A percentile compares a stretch with the other conserved stretches of the same genome.
Conservation (phyloP, 2,888 invertebrate species). For the Pseudoips prasinana region DNA sequence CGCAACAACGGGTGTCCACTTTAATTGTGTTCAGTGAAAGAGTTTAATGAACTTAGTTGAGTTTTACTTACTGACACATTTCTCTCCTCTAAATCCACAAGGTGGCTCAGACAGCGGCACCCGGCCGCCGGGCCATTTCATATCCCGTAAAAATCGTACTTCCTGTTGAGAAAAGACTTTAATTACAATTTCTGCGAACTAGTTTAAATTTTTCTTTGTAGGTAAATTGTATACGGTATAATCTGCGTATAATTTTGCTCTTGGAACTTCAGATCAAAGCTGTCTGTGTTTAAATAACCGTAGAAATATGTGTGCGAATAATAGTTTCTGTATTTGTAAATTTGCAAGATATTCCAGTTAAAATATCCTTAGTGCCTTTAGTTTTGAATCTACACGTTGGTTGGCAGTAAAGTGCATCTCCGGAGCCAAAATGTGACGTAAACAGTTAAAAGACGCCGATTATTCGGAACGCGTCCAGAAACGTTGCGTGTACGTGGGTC, state of each 20-base stretch:
- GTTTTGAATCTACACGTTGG: constrained; percentile 36
- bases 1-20: constrained; percentile 19
- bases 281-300: constrained; percentile 9
- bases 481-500: constrained; percentile 43
- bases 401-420: constrained; percentile 59
- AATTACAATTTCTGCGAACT: constrained; percentile 13
- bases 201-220: constrained; percentile 5
- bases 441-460: constrained; percentile 47
- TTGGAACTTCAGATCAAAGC: constrained; percentile 18
- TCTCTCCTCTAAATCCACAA: constrained; percentile 95
- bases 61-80: constrained; percentile 91
- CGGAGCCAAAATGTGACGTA: constrained; percentile 61
- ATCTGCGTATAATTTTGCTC: constrained; percentile 2
- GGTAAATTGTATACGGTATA: constrained; percentile 11
- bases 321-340: too few species aligned
- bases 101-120: constrained; percentile 92
- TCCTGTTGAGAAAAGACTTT: constrained; percentile 77
- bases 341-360: constrained; percentile 37
- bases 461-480: constrained; percentile 55
- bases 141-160: constrained; percentile 85
- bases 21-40: constrained; percentile 4
- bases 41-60: neutral
- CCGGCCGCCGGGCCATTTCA: constrained; percentile 89
- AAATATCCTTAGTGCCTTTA: constrained; percentile 37
- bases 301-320: constrained; percentile 7